Percentiles rank a stretch among this genome's conserved stretches.
Evolutionary conservation across 2,888 invertebrate species (phyloP).

Genomic region (Toxonevra muliebris): DNA sequence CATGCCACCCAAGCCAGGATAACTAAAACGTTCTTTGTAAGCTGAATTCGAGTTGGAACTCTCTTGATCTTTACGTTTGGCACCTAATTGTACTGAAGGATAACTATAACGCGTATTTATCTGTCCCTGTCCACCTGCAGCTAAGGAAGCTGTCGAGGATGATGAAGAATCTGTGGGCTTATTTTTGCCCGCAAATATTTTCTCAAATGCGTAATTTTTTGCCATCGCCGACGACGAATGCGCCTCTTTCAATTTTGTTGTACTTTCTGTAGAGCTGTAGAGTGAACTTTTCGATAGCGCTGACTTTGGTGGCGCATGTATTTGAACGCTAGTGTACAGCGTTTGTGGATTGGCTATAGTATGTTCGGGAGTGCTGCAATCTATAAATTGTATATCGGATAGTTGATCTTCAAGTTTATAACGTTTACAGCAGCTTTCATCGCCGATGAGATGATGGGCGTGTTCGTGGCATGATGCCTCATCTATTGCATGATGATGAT

Average conservation of each 20-base stretch:
- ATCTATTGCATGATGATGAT: slow-evolving; percentile 22
- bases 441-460: slow-evolving; percentile 54
- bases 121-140: slow-evolving; percentile 30
- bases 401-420: slow-evolving; percentile 81
- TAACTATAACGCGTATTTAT: slow-evolving; percentile 59
- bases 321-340: slow-evolving; percentile 62
- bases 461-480: slow-evolving; percentile 48
- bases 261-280: slow-evolving; percentile 36
- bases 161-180: slow-evolving; percentile 25
- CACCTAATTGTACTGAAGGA: slow-evolving; percentile 61
- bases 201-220: slow-evolving; percentile 11
- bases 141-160: slow-evolving; percentile 29
- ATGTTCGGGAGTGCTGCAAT: slow-evolving; percentile 79
- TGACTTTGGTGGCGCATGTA: slow-evolving; percentile 61
- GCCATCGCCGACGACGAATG: slow-evolving; percentile 21
- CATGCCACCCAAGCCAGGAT: slow-evolving; percentile 55
- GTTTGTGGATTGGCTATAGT: slow-evolving; percentile 55
- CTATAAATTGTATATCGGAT: slow-evolving; percentile 82
- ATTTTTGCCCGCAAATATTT: background rate
- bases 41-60: slow-evolving; percentile 30
- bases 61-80: slow-evolving; percentile 61
- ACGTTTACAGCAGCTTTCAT: slow-evolving; percentile 71
- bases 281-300: slow-evolving; percentile 47
- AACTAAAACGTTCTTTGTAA: slow-evolving; percentile 63
- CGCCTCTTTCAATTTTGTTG: slow-evolving; percentile 31